Conservation (phyloP, 2,888 invertebrate species). For the Trimorus sp. region DNA sequence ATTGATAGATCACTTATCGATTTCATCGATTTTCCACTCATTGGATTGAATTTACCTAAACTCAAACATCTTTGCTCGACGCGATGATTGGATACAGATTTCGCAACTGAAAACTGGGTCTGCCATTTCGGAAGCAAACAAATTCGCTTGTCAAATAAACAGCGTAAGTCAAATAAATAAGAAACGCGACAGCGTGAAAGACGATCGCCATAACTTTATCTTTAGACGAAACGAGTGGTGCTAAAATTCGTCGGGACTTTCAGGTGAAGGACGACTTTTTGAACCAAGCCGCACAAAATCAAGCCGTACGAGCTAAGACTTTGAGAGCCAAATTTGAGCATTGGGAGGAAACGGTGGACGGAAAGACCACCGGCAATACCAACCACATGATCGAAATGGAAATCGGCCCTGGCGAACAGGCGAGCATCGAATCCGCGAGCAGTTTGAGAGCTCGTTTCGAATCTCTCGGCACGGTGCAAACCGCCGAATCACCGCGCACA, state of each 20-base stretch:
- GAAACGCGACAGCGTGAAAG: no score
- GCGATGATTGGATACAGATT: no score
- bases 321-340: conserved; percentile 94
- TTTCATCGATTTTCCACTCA: no score
- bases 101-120: no score
- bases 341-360: conserved; percentile 87
- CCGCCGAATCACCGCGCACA: conserved; percentile 83
- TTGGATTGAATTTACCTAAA: no score
- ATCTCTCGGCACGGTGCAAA: conserved; percentile 86
- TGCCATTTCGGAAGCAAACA: no score
- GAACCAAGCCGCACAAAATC: conserved; percentile 86
- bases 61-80: no score
- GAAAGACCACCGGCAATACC: conserved; percentile 80
- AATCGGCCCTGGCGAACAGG: conserved; percentile 84
- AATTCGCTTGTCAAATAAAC: background rate
- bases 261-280: conserved; percentile 86
- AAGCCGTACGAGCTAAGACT: conserved; percentile 90
- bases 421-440: conserved; percentile 92
- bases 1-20: no score
- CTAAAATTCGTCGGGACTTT: conserved; percentile 5
- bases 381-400: conserved; percentile 80
- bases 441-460: conserved; percentile 94
- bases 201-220: no score
- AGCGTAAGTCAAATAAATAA: background rate
- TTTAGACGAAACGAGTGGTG: no score